phyloP scores from a whole-genome alignment of 53 echinoderm and acorn worm species.

The Pentamera pediparva region DNA sequence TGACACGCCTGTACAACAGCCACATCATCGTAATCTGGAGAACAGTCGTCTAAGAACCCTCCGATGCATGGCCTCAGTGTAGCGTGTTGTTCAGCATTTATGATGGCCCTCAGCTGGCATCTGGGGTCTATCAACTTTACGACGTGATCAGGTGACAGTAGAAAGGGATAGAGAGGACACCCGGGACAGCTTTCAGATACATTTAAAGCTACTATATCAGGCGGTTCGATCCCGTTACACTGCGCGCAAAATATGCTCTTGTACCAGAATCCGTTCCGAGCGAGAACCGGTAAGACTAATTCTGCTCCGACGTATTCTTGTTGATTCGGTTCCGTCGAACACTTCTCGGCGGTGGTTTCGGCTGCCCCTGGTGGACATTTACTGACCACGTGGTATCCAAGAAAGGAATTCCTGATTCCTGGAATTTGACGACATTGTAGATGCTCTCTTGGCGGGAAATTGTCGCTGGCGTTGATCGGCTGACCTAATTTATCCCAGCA shows the following conservation, averaged over 20 bases:
- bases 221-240: neutral
- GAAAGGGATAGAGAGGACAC: neutral
- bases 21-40: neutral
- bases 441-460: neutral
- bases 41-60: neutral
- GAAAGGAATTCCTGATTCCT: too few species aligned
- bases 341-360: neutral
- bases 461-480: neutral
- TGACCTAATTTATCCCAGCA: slow-evolving; percentile 23
- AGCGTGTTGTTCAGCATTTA: neutral
- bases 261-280: neutral
- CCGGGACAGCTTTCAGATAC: neutral
- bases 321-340: neutral
- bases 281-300: neutral
- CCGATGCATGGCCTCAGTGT: neutral
- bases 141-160: neutral
- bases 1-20: neutral
- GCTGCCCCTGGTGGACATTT: neutral
- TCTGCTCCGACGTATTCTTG: neutral
- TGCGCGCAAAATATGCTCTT: slow-evolving; percentile 1
- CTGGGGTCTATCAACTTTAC: neutral
- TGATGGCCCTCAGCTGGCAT: too few species aligned
- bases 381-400: neutral
- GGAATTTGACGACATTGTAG: neutral
- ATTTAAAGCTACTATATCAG: neutral